phyloP scores from a whole-genome alignment of 92 coral and sea anemone genomes.

The Bergia sp. region DNA sequence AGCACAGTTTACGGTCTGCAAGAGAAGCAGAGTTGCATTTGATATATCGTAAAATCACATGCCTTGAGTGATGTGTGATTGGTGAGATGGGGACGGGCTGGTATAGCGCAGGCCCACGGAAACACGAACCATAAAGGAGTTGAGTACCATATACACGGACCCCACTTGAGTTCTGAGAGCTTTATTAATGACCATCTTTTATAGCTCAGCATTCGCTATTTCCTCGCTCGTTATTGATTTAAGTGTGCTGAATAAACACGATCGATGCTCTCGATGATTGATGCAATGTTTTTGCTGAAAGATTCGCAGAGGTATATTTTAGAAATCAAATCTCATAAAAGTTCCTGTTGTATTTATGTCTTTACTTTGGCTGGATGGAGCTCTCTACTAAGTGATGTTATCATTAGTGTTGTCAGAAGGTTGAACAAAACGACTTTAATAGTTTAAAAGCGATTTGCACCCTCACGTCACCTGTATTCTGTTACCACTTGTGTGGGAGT shows the following conservation, averaged over 20 bases:
- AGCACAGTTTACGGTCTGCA: neutral
- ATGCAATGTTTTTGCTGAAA: neutral
- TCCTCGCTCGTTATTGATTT: neutral
- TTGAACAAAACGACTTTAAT: neutral
- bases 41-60: neutral
- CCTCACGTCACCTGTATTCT: neutral
- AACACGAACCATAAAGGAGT: neutral
- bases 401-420: neutral
- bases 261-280: neutral
- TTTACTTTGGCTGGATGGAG: neutral
- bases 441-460: neutral
- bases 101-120: neutral
- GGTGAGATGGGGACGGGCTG: neutral
- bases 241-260: conserved; percentile 24
- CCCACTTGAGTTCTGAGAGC: conserved; percentile 27
- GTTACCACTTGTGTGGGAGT: neutral
- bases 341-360: neutral
- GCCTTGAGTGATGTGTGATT: neutral
- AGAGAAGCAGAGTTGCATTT: neutral
- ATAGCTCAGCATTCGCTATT: neutral
- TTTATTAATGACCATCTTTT: neutral
- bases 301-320: neutral
- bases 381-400: neutral
- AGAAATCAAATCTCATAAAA: neutral
- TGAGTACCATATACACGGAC: neutral